Conservation (phyloP, 2,113 vertebrate species). For the Mus spicilegus region DNA sequence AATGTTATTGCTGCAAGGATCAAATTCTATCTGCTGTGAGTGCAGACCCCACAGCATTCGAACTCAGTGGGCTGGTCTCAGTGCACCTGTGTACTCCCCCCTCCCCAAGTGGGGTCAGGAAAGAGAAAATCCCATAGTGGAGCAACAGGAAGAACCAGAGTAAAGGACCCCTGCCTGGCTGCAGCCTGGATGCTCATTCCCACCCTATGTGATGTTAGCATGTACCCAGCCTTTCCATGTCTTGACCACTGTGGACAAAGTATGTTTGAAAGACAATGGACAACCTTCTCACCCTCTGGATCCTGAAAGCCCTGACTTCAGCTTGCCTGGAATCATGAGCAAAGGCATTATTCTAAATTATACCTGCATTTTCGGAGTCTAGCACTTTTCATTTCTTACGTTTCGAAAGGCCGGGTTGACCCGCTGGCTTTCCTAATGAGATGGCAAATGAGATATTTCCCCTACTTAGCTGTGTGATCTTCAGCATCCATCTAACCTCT, state of each 20-base stretch:
- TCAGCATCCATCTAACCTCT: background rate
- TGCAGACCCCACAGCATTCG: background rate
- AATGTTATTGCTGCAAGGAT: background rate
- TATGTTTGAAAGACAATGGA: background rate
- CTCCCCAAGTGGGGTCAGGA: background rate
- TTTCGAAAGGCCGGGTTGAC: background rate
- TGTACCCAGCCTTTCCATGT: background rate
- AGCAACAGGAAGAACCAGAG: background rate
- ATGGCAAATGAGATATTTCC: background rate
- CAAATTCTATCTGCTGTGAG: background rate
- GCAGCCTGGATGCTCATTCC: background rate
- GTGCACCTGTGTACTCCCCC: background rate
- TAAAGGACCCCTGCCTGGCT: background rate
- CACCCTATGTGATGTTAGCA: background rate
- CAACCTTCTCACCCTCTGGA: background rate
- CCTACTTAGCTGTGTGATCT: background rate
- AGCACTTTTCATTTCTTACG: background rate
- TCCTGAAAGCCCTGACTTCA: background rate
- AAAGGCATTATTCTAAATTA: background rate
- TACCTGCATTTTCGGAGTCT: background rate
- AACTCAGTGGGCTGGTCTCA: background rate
- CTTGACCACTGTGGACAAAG: background rate
- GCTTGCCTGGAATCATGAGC: background rate
- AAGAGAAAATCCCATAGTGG: background rate
- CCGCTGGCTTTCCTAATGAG: background rate